Percentiles rank a stretch among this genome's conserved stretches.
Conservation (phyloP, 2,797 vertebrate species). For the Merluccius polli region DNA sequence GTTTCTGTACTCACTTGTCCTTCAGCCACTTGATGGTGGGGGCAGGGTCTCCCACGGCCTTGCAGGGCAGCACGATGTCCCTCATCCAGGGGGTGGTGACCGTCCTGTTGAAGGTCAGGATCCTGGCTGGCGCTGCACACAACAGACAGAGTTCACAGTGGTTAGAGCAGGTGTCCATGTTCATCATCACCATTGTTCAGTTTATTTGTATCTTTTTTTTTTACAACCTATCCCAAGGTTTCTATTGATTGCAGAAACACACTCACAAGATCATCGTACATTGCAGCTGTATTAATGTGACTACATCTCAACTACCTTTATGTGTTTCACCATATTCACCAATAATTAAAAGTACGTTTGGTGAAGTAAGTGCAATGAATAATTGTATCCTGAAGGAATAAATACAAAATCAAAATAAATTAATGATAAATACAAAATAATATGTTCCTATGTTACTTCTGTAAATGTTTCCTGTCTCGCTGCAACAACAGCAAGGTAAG, state of each 20-base stretch:
- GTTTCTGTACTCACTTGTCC: constrained; percentile 83
- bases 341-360: neutral
- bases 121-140: constrained; percentile 84
- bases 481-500: neutral
- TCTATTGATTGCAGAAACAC: too few relatives aligned
- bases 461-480: neutral
- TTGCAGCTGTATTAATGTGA: too few relatives aligned
- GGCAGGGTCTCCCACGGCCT: constrained; percentile 90
- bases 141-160: neutral
- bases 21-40: constrained; percentile 98
- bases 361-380: neutral
- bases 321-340: neutral
- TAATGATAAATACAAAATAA: neutral
- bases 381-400: neutral
- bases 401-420: neutral
- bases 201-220: too few relatives aligned
- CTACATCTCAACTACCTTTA: neutral
- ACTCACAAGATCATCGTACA: too few relatives aligned
- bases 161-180: too few relatives aligned
- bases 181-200: too few relatives aligned
- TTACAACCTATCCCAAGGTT: too few relatives aligned
- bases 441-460: neutral
- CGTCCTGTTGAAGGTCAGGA: constrained; percentile 93
- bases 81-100: constrained; percentile 98
- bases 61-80: constrained; percentile 92